phyloP scores from a whole-genome alignment of 2,113 vertebrate species.

The Triplophysa dalaica region DNA sequence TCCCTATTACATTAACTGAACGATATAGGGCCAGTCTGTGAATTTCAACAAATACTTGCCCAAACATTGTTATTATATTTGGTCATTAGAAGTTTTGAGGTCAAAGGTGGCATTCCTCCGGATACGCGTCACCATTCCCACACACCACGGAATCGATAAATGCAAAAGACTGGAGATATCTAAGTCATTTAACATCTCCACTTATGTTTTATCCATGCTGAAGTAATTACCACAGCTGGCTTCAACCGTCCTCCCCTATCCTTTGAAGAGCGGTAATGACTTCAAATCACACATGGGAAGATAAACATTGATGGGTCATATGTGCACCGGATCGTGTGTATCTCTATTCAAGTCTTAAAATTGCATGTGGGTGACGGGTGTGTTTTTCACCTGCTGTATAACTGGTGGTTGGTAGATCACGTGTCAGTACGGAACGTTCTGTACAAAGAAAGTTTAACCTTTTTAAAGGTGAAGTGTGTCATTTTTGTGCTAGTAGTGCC shows the following conservation, averaged over 20 bases:
- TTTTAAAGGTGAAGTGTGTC: no score
- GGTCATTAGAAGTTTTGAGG: no score
- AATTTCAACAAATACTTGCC: no score
- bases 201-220: constrained; percentile 27
- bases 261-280: constrained; percentile 47
- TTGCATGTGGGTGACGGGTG: neutral
- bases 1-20: no score
- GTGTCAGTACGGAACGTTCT: no score
- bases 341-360: neutral
- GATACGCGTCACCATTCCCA: neutral
- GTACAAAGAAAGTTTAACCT: no score
- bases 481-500: no score
- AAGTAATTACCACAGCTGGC: constrained; percentile 40
- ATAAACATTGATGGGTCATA: constrained; percentile 44
- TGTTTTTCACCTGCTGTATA: neutral
- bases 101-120: no score
- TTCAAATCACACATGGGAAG: constrained; percentile 48
- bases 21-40: no score
- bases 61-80: no score
- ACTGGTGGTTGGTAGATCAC: neutral
- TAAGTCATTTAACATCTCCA: constrained; percentile 17
- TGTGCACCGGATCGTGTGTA: constrained; percentile 20
- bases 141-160: constrained; percentile 1
- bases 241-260: constrained; percentile 35
- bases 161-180: constrained; percentile 8